Conservation (phyloP, 2,888 invertebrate genomes). For the Troides oblongomaculatus region DNA sequence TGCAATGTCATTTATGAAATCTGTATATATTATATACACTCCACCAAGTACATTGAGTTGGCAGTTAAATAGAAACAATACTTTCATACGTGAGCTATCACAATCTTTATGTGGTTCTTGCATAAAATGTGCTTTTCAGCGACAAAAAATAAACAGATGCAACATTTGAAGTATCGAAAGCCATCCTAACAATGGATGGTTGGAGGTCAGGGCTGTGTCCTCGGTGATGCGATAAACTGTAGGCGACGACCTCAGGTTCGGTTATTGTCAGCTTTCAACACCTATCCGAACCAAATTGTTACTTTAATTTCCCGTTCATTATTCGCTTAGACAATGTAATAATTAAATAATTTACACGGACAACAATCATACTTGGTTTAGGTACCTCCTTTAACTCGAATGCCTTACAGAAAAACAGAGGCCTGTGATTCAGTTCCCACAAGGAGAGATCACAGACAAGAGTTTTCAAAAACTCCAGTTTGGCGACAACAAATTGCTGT, state of each 20-base stretch:
- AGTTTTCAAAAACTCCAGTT: no score
- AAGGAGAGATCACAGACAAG: no score
- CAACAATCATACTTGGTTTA: no score
- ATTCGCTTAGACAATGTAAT: not conserved
- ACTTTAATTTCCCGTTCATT: not conserved
- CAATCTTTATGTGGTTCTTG: no score
- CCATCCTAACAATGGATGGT: constrained; percentile 33
- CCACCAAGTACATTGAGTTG: no score
- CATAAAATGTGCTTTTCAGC: no score
- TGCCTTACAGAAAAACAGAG: no score
- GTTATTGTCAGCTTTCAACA: constrained; percentile 9
- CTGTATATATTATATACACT: not conserved
- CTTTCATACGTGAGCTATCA: not conserved
- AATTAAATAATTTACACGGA: no score
- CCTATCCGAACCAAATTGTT: constrained; percentile 7
- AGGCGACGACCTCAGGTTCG: constrained; percentile 37
- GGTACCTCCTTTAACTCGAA: no score
- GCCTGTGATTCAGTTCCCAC: no score
- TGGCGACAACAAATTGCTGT: no score
- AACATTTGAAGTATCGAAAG: constrained; percentile 1
- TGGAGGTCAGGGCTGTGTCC: constrained; percentile 49
- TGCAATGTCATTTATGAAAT: constrained; percentile 1
- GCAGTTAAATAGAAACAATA: no score
- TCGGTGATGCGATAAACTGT: constrained; percentile 35
- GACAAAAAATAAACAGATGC: not conserved